Evolutionary conservation across 2,113 vertebrate genomes (phyloP).

Genomic region (Nycticryphes semicollaris): DNA sequence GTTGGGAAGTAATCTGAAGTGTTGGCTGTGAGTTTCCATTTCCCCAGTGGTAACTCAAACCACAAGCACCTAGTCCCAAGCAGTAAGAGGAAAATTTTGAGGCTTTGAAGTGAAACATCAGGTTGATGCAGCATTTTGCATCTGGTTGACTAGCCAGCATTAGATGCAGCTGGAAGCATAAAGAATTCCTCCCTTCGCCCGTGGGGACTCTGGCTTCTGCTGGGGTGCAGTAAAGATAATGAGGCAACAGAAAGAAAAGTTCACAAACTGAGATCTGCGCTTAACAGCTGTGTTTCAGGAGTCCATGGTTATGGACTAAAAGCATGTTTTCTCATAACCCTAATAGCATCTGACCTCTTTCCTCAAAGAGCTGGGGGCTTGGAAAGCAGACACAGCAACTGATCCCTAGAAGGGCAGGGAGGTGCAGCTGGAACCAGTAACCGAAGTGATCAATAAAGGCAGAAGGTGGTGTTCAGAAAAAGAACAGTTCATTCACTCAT

Average conservation of each 20-base stretch:
- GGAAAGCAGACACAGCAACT: background rate
- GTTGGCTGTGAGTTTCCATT: constrained; percentile 28
- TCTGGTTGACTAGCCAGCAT: constrained; percentile 12
- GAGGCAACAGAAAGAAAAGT: constrained; percentile 34
- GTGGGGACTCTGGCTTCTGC: background rate
- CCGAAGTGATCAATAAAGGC: background rate
- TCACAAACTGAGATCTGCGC: constrained; percentile 1
- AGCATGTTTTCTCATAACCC: background rate
- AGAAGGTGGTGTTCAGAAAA: background rate
- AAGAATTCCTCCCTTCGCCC: background rate
- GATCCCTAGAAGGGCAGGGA: background rate
- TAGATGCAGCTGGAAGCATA: constrained; percentile 34
- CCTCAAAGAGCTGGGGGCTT: background rate
- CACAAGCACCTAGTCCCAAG: constrained; percentile 29
- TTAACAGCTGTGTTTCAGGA: constrained; percentile 42
- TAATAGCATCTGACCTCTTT: background rate
- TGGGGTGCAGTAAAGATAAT: constrained; percentile 40
- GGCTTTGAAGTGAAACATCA: constrained; percentile 32
- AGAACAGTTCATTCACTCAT: background rate
- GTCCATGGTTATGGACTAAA: background rate
- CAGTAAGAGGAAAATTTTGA: background rate
- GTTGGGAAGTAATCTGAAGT: background rate
- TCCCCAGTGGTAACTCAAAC: constrained; percentile 18
- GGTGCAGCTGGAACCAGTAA: background rate
- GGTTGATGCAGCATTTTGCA: constrained; percentile 29